phyloP scores from a whole-genome alignment of 2,888 invertebrate species.

The Entomobrya proxima region DNA sequence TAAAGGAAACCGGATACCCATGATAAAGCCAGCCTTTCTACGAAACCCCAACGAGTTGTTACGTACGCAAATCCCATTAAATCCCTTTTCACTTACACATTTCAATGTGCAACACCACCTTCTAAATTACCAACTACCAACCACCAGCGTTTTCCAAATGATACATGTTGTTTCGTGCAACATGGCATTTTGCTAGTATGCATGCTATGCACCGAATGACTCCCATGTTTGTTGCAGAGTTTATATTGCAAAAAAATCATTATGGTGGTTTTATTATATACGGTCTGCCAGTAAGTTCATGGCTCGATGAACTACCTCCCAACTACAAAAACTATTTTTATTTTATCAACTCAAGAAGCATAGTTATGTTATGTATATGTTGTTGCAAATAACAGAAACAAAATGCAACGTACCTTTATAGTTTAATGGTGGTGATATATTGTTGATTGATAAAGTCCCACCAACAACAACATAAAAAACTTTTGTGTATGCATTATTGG shows the following conservation, averaged over 20 bases:
- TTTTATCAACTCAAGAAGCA: too few relatives aligned
- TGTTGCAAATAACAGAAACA: too few relatives aligned
- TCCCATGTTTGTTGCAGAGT: neutral
- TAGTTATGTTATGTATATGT: neutral
- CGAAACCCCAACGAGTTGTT: neutral
- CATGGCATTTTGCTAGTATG: conserved; percentile 2
- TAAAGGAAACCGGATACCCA: too few relatives aligned
- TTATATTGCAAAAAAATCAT: neutral
- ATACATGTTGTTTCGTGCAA: conserved; percentile 39
- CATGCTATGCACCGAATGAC: too few relatives aligned
- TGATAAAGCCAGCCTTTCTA: neutral
- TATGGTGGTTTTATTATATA: neutral
- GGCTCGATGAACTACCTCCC: conserved; percentile 42
- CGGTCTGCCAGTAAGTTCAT: conserved; percentile 34
- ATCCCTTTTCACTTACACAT: neutral
- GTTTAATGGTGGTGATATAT: neutral
- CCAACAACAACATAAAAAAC: neutral
- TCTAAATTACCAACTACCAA: too few relatives aligned
- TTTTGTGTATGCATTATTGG: neutral
- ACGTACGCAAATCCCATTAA: conserved; percentile 38
- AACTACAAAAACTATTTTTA: too few relatives aligned
- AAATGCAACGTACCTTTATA: neutral
- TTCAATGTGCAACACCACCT: neutral
- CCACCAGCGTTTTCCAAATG: too few relatives aligned
- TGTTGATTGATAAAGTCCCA: neutral